phyloP scores from a whole-genome alignment of 2,888 invertebrate species.

The Mechanitis mazaeus region DNA sequence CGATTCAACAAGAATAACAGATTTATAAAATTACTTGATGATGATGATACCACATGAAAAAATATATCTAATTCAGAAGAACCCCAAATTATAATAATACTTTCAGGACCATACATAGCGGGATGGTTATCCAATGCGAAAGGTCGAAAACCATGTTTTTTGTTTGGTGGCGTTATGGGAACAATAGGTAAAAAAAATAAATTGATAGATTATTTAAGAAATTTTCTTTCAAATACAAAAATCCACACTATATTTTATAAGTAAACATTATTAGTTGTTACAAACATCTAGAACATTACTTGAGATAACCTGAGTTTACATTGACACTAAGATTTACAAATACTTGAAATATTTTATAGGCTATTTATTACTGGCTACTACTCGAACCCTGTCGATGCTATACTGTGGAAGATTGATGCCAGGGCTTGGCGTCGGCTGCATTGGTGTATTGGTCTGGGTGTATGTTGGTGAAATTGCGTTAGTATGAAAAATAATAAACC shows the following conservation, averaged over 20 bases:
- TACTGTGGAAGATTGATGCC: constrained; percentile 12
- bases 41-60: no score
- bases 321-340: neutral
- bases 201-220: neutral
- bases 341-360: neutral
- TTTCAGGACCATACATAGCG: constrained; percentile 42
- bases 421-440: constrained; percentile 19
- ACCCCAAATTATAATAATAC: no score
- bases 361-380: constrained; percentile 17
- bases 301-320: no score
- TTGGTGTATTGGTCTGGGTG: constrained; percentile 10
- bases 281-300: no score
- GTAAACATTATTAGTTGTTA: no score
- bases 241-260: no score
- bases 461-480: constrained; percentile 22
- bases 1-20: no score
- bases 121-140: constrained; percentile 39
- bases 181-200: constrained; percentile 14
- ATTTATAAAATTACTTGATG: no score
- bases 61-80: no score
- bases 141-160: constrained; percentile 42
- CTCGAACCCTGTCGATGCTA: constrained; percentile 12
- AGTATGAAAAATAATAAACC: constrained; percentile 7
- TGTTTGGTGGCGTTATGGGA: constrained; percentile 34
- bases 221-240: neutral